Base-by-base conservation (phyloP, 2,888 invertebrate species). In the Drosophila anomalipes region DNA sequence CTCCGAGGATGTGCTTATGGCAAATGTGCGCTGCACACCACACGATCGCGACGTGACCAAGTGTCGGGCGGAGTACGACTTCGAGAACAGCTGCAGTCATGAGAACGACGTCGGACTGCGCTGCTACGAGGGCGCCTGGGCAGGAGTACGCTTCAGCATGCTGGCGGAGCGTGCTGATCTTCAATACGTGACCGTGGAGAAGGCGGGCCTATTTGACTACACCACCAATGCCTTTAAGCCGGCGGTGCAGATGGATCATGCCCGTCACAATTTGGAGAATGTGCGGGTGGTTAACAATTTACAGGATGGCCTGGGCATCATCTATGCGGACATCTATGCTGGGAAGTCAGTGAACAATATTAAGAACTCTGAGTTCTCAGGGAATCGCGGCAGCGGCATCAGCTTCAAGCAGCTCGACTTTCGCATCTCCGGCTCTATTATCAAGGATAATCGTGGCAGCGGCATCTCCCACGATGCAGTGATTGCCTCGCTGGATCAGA, bases 401-500 rank as follows among this genome's bases (percentile, higher is more conserved):
- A 96, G 97, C 91, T 95, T 98, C 72, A 97, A 98, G 89, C 97
- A 98, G 93, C 94, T 99, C 33, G 98, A 98, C 26, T 94, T 98
- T 30, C 96, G 95, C 91, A 95, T 98, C 32, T 95, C 95, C 67
- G 96, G 97, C 70, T 96, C 97, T 10, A 94, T 95, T 0, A 96
- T 99, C 70, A 96, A 97, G 91, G 96, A 97, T 77, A 99, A 99
- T 92, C 95, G 95, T 41, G 94, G 96, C 65, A 97, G 98, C 47
- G 99, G 99, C 0, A 96, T 99, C 78, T 96, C 97, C 63, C 99
- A 99, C 91, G 97, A 99, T 93, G 98, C 99, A 0, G 97, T 96
- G 49, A 94, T 99, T 73, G 96, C 97, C 1, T 96, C 96, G 1
- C 93, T 96, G 3, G 97, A 98, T 90, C 99, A 98, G 93, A 95